Evolutionary conservation across 2,797 vertebrate species (phyloP).

Genomic region (Rallus crepitans): DNA sequence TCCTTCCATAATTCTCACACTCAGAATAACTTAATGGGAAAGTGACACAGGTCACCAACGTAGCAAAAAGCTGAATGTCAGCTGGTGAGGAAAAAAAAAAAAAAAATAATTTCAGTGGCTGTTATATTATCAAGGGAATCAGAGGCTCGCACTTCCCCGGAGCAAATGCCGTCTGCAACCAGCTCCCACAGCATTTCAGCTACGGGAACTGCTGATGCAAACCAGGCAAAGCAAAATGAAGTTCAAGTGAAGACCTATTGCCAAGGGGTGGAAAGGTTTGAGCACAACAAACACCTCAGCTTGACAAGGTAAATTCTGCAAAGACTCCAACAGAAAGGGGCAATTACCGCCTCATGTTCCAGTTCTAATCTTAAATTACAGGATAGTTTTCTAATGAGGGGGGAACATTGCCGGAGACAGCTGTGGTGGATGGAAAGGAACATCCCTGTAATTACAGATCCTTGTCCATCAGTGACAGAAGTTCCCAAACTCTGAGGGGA

Average conservation of each 20-base stretch:
- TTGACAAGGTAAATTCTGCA: neutral
- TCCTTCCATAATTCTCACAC: neutral
- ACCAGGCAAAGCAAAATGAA: neutral
- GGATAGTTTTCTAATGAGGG: constrained; percentile 40
- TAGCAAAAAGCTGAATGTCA: neutral
- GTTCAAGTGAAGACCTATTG: neutral
- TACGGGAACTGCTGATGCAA: neutral
- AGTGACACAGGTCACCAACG: neutral
- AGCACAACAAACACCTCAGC: neutral
- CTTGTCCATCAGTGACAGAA: neutral
- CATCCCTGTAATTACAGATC: constrained; percentile 34
- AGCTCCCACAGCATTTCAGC: neutral
- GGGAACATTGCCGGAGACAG: neutral
- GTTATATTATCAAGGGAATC: neutral
- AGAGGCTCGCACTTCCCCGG: neutral
- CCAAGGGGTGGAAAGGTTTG: neutral
- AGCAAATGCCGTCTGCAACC: neutral
- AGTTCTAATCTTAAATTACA: constrained; percentile 60
- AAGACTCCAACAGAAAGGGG: constrained; percentile 5
- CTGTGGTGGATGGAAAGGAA: constrained; percentile 28
- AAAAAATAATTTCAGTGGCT: neutral
- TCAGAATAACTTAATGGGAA: neutral
- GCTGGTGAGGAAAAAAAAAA: neutral
- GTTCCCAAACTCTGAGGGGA: neutral
- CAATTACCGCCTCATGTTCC: constrained; percentile 23